phyloP scores from a whole-genome alignment of 2,888 invertebrate genomes.

The Willowsia nigromaculata region DNA sequence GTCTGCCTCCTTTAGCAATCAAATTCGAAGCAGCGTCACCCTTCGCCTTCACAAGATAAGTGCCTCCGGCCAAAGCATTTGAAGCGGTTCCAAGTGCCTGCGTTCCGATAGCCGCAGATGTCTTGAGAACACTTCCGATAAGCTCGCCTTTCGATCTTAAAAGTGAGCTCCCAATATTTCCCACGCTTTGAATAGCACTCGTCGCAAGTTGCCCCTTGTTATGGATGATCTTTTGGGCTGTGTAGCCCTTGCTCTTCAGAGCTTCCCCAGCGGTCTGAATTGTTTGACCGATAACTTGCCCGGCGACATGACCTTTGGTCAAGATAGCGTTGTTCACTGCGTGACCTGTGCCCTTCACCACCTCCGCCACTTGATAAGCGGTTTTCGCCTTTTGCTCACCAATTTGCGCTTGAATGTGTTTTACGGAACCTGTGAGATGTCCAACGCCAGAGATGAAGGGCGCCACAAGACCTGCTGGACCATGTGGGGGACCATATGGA shows the following conservation, averaged over 20 bases:
- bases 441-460: conserved; percentile 30
- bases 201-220: conserved; percentile 36
- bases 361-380: conserved; percentile 24
- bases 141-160: conserved; percentile 30
- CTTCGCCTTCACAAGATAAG: conserved; percentile 7
- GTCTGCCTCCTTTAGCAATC: conserved; percentile 20
- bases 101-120: background rate
- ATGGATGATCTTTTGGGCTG: conserved; percentile 24
- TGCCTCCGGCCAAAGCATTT: conserved; percentile 17
- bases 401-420: conserved; percentile 4
- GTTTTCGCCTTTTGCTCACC: conserved; percentile 39
- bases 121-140: background rate
- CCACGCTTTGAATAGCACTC: conserved; percentile 6
- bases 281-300: conserved; percentile 30
- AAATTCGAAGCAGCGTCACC: conserved; percentile 30
- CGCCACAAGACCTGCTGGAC: background rate
- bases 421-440: conserved; percentile 19
- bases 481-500: background rate
- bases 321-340: conserved; percentile 32
- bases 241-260: conserved; percentile 23
- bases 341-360: conserved; percentile 14
- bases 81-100: background rate
- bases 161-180: conserved; percentile 28
- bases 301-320: conserved; percentile 35
- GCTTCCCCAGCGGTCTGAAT: conserved; percentile 31